Conservation (phyloP, 2,888 invertebrate genomes). For the Rhingia campestris region DNA sequence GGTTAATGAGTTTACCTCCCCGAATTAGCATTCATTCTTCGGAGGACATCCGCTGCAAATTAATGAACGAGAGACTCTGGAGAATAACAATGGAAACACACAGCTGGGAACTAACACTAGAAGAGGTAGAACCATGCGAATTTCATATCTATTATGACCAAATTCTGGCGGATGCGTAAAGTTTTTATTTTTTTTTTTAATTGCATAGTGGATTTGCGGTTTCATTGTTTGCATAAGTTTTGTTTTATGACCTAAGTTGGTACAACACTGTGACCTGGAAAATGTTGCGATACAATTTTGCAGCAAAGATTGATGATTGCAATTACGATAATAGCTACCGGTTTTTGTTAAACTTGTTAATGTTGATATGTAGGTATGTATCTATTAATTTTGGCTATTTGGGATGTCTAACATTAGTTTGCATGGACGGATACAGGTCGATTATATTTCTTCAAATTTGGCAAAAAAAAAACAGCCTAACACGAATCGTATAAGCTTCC, state of each 20-base stretch:
- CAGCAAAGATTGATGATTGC: background rate
- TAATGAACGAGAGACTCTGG: background rate
- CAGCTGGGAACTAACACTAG: background rate
- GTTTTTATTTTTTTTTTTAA: conserved; percentile 13
- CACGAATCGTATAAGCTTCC: no score
- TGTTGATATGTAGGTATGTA: no score
- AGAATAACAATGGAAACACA: conserved; percentile 37
- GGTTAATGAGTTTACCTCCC: conserved; percentile 49
- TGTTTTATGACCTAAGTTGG: conserved; percentile 17
- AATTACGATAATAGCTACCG: background rate
- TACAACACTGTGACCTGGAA: conserved; percentile 12
- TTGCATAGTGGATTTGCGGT: background rate
- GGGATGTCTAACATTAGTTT: no score
- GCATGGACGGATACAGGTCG: no score
- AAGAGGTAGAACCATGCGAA: background rate
- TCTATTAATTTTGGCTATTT: no score
- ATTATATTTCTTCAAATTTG: no score
- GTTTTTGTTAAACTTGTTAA: no score
- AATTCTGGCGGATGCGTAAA: conserved; percentile 10
- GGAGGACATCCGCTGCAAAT: conserved; percentile 12
- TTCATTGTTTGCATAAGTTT: conserved; percentile 11
- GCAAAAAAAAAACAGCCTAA: no score
- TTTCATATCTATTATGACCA: conserved; percentile 7
- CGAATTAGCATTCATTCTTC: conserved; percentile 49
- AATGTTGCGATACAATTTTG: background rate